phyloP scores from a whole-genome alignment of 2,113 vertebrate species.

The Microtus ochrogaster region DNA sequence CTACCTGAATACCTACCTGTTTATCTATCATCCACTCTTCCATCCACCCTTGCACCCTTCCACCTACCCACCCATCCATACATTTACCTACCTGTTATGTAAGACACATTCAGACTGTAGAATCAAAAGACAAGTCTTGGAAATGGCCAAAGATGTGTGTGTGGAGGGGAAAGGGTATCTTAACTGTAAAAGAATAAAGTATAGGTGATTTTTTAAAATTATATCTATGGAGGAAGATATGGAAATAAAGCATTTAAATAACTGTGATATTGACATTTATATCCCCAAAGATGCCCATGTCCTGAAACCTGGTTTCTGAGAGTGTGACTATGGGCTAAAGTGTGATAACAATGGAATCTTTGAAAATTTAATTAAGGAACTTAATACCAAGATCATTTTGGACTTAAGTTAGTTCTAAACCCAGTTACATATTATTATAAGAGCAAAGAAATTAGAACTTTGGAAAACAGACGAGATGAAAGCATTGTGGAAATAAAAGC shows the following conservation, averaged over 20 bases:
- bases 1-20: background rate
- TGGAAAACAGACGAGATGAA: background rate
- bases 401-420: conserved; percentile 12
- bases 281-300: background rate
- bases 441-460: background rate
- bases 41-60: background rate
- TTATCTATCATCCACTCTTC: background rate
- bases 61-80: background rate
- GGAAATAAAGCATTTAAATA: background rate
- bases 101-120: conserved; percentile 3
- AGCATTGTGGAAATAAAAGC: background rate
- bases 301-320: background rate
- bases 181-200: background rate
- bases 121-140: conserved; percentile 11
- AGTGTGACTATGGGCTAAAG: background rate
- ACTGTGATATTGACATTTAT: background rate
- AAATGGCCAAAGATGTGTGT: background rate
- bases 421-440: background rate
- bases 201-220: background rate
- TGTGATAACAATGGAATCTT: background rate
- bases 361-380: conserved; percentile 38
- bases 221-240: background rate
- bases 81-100: background rate
- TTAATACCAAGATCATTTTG: conserved; percentile 9
- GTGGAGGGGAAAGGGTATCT: background rate